Evolutionary conservation across 2,888 invertebrate genomes (phyloP), one percentile per base, ranked within the genome.

Genomic region (Stenolophus ochropezus): DNA sequence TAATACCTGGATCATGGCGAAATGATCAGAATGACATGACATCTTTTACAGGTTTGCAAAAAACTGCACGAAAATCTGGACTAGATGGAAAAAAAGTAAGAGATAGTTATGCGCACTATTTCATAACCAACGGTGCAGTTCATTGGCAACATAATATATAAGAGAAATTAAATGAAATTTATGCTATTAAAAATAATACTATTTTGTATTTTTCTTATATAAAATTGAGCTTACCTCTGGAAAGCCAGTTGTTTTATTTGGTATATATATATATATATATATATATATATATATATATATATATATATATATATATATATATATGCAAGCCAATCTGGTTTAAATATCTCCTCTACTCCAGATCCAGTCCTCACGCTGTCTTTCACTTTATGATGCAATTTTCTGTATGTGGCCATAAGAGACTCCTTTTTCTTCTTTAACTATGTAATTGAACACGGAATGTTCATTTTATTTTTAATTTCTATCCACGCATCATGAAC

Each of bases 71-170:
- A 81, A 83, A 81, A 83, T 21, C 80, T 42, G 65, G 74, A 49
- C 77, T 56, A 49, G 61, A 20, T 71, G 79, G 79, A 42, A 53
- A 83, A 56, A 73, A 79, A 78, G 74, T 80, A 58, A 27, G 65
- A 76, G 74, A 83, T 51, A 23, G n/a, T 21, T 83, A 74, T 82
- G 47, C 23, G 8, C 6, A 65, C 16, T 83, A 79, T 79, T 80
- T 83, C 18, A 75, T 69, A 80, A 82, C 76, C n/a, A 82, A 51
- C 47, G 82, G 79, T 74, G 71, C 53, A 76, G 78, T 83, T 78
- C 69, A 42, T 6, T 82, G 81, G 83, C 82, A 82, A 58, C 65
- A 82, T 61, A n/a, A 42, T 77, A 56, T 56, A 56, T 56, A 18
- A 56, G 4, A 20, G 2, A 20, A 20, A 56, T 20, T 56, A 8